These are phyloP conservation scores for Campoletis raptor DNA, from an alignment of 2,888 invertebrate genomes.

Conservation along the genomic window DNA sequence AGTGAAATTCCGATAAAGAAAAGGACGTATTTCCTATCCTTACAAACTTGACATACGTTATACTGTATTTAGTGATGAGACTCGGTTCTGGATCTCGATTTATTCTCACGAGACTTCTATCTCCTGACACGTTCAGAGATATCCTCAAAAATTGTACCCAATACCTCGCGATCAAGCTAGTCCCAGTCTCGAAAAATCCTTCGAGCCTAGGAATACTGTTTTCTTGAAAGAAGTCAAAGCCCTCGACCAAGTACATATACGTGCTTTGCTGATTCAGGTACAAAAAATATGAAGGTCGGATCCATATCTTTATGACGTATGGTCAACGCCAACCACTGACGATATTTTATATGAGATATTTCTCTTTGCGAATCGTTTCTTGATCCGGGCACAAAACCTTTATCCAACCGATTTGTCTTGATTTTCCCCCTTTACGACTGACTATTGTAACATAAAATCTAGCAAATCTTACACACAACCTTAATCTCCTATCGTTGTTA, in stretches of 20 bases:
- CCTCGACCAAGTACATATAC: neutral
- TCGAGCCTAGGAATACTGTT: neutral
- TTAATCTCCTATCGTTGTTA: neutral
- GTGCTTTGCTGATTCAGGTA: slow-evolving; percentile 18
- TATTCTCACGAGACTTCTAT: slow-evolving; percentile 26
- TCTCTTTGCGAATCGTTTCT: slow-evolving; percentile 45
- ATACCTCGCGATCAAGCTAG: neutral
- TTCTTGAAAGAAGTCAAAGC: slow-evolving; percentile 8
- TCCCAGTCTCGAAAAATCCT: neutral
- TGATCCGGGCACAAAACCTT: slow-evolving; percentile 27
- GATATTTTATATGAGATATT: slow-evolving; percentile 45
- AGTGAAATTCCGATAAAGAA: neutral
- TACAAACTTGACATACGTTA: neutral
- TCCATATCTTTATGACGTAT: slow-evolving; percentile 24
- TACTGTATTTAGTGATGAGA: neutral
- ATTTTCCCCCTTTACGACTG: slow-evolving; percentile 24
- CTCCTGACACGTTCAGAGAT: slow-evolving; percentile 15
- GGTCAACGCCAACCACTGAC: slow-evolving; percentile 28
- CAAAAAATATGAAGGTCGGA: slow-evolving; percentile 18
- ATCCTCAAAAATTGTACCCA: slow-evolving; percentile 21
- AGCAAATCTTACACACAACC: neutral
- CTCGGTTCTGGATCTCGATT: neutral
- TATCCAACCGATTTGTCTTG: slow-evolving; percentile 47
- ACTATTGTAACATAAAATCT: neutral
- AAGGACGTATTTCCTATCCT: slow-evolving; percentile 6